Evolutionary conservation across 2,113 vertebrate species (phyloP).

Genomic region (Sorex fumeus): DNA sequence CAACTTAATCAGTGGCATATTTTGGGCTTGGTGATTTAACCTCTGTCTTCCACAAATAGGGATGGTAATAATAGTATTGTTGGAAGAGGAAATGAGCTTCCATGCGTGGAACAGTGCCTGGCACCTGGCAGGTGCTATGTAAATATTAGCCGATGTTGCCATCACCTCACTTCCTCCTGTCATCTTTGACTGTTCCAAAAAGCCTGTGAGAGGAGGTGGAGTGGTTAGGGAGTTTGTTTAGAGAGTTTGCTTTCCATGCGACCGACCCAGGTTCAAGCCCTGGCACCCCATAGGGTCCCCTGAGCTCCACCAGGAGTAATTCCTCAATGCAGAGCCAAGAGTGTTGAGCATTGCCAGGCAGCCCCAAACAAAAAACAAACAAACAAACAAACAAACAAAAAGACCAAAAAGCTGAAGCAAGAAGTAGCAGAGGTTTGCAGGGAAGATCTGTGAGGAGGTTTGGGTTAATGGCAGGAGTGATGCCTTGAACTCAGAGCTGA

Average conservation of each 20-base stretch:
- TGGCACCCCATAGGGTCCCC: too few relatives aligned
- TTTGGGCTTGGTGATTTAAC: not conserved
- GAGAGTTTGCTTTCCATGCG: too few relatives aligned
- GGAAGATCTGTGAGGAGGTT: not conserved
- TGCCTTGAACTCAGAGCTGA: not conserved
- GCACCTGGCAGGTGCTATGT: not conserved
- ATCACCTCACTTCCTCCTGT: not conserved
- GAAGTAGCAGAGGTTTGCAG: constrained; percentile 5
- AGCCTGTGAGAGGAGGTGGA: too few relatives aligned
- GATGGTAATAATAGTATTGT: not conserved
- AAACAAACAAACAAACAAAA: too few relatives aligned
- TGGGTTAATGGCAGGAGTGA: not conserved
- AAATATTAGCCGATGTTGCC: not conserved
- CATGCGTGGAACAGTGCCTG: not conserved
- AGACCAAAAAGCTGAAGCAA: not conserved
- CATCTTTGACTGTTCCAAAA: too few relatives aligned
- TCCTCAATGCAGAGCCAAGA: too few relatives aligned
- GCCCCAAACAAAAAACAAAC: too few relatives aligned
- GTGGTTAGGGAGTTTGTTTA: too few relatives aligned
- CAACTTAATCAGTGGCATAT: not conserved
- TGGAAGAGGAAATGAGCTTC: not conserved
- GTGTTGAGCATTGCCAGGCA: too few relatives aligned
- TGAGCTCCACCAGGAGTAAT: too few relatives aligned
- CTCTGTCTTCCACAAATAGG: not conserved
- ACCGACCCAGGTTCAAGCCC: too few relatives aligned